Evolutionary conservation across 2,888 invertebrate genomes (phyloP).

Genomic region (Allophyes oxyacanthae): DNA sequence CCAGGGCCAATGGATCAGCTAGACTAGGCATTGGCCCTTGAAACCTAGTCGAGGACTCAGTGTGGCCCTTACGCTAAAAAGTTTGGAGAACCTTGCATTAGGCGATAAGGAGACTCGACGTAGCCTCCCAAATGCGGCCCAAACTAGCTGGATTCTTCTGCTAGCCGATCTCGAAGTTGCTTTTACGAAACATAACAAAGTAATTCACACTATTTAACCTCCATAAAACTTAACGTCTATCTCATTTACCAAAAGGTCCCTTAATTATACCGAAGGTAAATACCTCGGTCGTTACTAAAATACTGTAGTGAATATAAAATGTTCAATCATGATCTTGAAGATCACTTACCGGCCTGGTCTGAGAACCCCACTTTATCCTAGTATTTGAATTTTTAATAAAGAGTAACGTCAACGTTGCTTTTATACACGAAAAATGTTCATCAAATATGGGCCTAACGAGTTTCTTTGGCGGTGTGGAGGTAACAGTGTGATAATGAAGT

Average conservation of each 20-base stretch:
- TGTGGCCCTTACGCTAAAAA: no score
- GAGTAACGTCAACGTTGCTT: slow-evolving; percentile 58
- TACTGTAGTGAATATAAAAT: slow-evolving; percentile 76
- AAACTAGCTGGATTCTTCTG: no score
- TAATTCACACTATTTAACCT: slow-evolving; percentile 29
- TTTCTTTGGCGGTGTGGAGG: slow-evolving; percentile 51
- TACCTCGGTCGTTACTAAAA: slow-evolving; percentile 25
- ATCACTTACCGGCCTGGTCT: slow-evolving; percentile 66
- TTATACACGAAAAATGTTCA: slow-evolving; percentile 61
- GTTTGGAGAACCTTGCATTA: no score
- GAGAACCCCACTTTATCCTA: slow-evolving; percentile 57
- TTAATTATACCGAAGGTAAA: slow-evolving; percentile 41
- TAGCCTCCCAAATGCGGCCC: no score
- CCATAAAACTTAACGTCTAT: slow-evolving; percentile 33
- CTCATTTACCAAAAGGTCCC: slow-evolving; percentile 33
- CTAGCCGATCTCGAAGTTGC: no score
- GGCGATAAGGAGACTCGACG: no score
- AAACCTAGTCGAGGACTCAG: no score
- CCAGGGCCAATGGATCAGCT: no score
- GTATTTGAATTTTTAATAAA: slow-evolving; percentile 75
- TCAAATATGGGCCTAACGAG: slow-evolving; percentile 66
- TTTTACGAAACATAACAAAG: no score
- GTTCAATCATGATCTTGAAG: slow-evolving; percentile 75
- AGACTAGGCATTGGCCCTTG: no score
- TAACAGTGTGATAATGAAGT: slow-evolving; percentile 63